Evolutionary conservation across 2,113 vertebrate genomes (phyloP).

Genomic region (Myotis davidii): DNA sequence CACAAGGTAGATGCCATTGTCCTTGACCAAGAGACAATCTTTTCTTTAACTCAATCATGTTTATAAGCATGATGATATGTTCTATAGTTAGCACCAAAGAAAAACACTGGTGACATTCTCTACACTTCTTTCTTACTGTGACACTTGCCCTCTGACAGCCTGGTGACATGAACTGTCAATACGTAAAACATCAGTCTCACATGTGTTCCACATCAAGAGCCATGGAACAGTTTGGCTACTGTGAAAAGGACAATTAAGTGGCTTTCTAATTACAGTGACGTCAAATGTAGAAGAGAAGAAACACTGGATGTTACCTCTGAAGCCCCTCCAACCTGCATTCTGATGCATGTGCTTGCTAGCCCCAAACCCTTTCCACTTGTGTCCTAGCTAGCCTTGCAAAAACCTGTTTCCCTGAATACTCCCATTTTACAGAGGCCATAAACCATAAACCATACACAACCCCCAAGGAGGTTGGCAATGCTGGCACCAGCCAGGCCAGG

Average conservation of each 20-base stretch:
- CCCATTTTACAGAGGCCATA: too few species aligned
- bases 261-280: not conserved
- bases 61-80: not conserved
- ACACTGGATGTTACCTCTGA: conserved; percentile 38
- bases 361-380: too few species aligned
- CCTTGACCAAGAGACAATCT: not conserved
- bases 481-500: too few species aligned
- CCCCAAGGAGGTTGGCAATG: too few species aligned
- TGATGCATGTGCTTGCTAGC: too few species aligned
- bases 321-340: not conserved
- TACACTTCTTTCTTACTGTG: not conserved
- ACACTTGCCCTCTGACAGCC: not conserved
- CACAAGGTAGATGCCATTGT: not conserved
- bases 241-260: conserved; percentile 7
- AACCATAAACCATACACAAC: too few species aligned
- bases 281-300: conserved; percentile 52
- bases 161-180: conserved; percentile 39
- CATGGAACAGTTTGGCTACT: not conserved
- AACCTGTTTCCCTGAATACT: too few species aligned
- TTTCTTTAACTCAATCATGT: not conserved
- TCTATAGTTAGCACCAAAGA: not conserved
- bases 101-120: not conserved
- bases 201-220: conserved; percentile 55
- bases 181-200: conserved; percentile 57
- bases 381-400: too few species aligned